Evolutionary conservation across 1,140 invertebrate species (phyloP).

Genomic region (Globodera rostochiensis): DNA sequence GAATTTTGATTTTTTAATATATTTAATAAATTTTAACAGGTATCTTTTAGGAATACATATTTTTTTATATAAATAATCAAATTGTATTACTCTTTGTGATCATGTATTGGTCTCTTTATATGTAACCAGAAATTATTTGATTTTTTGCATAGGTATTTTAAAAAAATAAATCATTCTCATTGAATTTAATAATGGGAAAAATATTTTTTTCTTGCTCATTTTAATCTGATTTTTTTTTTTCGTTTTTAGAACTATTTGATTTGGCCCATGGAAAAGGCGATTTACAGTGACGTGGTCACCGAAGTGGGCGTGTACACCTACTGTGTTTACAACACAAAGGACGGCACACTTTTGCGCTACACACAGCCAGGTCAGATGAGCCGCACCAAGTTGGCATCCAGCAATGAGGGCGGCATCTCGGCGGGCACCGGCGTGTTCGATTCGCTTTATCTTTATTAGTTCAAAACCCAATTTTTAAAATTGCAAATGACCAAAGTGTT

Average conservation of each 20-base stretch:
- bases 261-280: slow-evolving; percentile 71
- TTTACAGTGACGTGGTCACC: slow-evolving; percentile 74
- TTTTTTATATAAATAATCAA: slow-evolving; percentile 30
- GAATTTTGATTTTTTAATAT: no score
- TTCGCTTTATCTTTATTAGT: slow-evolving; percentile 63
- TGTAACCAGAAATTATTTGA: no score
- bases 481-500: no score
- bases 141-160: no score
- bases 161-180: no score
- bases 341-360: slow-evolving; percentile 70
- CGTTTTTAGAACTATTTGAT: slow-evolving; percentile 79
- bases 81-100: no score
- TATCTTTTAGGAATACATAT: not conserved
- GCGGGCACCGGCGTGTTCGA: slow-evolving; percentile 86
- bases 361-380: slow-evolving; percentile 83
- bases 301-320: slow-evolving; percentile 91
- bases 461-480: no score
- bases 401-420: slow-evolving; percentile 88
- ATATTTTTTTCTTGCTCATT: no score
- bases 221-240: no score
- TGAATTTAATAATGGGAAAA: no score
- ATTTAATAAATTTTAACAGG: no score
- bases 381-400: slow-evolving; percentile 80
- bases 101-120: no score
- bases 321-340: slow-evolving; percentile 72